These are phyloP conservation scores for Sarcophaga peregrina DNA, from an alignment of 1,140 invertebrate species.

Conservation along the genomic window DNA sequence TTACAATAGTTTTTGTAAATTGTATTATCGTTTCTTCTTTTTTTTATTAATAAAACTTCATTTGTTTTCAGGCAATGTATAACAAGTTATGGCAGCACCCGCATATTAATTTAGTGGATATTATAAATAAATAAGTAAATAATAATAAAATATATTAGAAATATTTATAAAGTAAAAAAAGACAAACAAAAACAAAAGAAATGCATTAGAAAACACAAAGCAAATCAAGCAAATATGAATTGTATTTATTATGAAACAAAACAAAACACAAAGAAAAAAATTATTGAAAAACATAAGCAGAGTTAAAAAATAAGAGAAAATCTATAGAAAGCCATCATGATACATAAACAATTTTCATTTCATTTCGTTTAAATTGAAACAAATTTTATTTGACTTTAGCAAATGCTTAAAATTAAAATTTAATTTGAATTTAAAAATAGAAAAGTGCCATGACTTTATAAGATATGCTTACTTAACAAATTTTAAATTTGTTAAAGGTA, in stretches of 20 bases:
- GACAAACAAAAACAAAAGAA: background rate
- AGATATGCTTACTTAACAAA: too few species aligned
- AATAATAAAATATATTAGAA: slow-evolving; percentile 40
- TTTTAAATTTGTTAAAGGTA: too few species aligned
- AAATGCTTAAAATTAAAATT: too few species aligned
- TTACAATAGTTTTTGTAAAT: too few species aligned
- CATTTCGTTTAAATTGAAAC: too few species aligned
- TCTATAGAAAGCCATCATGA: background rate
- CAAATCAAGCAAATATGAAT: slow-evolving; percentile 22
- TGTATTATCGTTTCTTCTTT: slow-evolving; percentile 42
- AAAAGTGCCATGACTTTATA: too few species aligned
- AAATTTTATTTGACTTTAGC: too few species aligned
- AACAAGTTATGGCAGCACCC: slow-evolving; percentile 55
- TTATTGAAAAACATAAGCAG: background rate
- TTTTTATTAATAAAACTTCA: background rate
- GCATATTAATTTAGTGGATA: slow-evolving; percentile 48
- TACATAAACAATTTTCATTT: background rate
- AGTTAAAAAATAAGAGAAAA: background rate
- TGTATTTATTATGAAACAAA: slow-evolving; percentile 24
- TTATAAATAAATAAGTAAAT: slow-evolving; percentile 46
- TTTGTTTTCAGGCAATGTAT: slow-evolving; percentile 60
- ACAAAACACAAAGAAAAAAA: slow-evolving; percentile 9
- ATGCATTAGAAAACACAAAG: slow-evolving; percentile 4
- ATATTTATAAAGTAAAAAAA: background rate
- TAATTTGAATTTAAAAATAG: too few species aligned